Percentiles rank a stretch among this genome's conserved stretches.
Evolutionary conservation across 2,797 vertebrate species (phyloP).

Genomic region (Oryzias sinensis): DNA sequence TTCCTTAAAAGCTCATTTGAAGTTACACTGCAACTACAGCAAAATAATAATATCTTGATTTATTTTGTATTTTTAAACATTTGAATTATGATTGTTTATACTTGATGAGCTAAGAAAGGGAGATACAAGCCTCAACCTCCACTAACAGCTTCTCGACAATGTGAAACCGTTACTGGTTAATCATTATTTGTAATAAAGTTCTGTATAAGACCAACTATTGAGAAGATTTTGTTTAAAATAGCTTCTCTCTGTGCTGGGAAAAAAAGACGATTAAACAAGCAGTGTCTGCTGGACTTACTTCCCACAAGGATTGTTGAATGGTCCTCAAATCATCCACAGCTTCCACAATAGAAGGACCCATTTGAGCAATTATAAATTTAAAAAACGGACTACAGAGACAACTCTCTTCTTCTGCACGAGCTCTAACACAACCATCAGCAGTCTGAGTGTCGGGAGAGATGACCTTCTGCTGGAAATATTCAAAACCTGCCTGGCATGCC

Average conservation of each 20-base stretch:
- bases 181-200: neutral
- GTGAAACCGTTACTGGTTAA: no score
- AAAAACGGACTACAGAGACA: slow-evolving; percentile 9
- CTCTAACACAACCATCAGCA: slow-evolving; percentile 16
- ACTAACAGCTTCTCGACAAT: no score
- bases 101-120: no score
- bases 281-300: slow-evolving; percentile 71
- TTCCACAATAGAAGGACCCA: slow-evolving; percentile 66
- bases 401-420: slow-evolving; percentile 31
- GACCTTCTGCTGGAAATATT: slow-evolving; percentile 50
- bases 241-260: neutral
- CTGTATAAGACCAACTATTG: slow-evolving; percentile 4
- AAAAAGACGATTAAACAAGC: slow-evolving; percentile 26
- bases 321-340: slow-evolving; percentile 74
- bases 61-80: no score
- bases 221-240: neutral
- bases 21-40: no score
- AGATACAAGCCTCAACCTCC: no score
- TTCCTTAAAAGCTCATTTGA: neutral
- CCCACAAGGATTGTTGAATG: slow-evolving; percentile 73
- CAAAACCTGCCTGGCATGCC: slow-evolving; percentile 58
- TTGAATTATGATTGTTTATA: no score
- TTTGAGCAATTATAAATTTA: slow-evolving; percentile 46
- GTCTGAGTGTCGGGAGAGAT: slow-evolving; percentile 24
- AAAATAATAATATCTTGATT: no score